Percentiles rank a stretch among this genome's conserved stretches.
Conservation (phyloP, 2,113 vertebrate species). For the Neolamprologus kungweensis region DNA sequence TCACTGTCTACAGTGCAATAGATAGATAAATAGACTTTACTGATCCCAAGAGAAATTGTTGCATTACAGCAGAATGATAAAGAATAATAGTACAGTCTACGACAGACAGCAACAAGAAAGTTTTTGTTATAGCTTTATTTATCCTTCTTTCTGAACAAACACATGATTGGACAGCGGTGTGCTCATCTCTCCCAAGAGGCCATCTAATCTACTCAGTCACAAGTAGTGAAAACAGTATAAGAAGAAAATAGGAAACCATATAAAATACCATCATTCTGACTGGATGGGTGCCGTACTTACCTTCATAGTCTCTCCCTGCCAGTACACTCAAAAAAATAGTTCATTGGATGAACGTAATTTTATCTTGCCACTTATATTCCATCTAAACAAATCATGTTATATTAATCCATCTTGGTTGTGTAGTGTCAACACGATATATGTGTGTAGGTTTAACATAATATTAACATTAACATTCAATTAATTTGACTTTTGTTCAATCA, state of each 20-base stretch:
- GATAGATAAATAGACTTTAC: neutral
- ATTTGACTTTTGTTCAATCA: too few relatives aligned
- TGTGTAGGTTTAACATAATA: too few relatives aligned
- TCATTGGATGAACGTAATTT: too few relatives aligned
- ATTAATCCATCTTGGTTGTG: too few relatives aligned
- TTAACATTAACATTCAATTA: too few relatives aligned
- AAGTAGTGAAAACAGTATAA: neutral
- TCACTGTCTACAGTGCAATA: neutral
- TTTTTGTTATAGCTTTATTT: neutral
- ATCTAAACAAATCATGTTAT: too few relatives aligned
- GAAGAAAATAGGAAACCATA: neutral
- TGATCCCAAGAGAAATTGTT: neutral
- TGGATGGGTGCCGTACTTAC: neutral
- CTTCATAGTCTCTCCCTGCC: neutral
- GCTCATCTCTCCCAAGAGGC: neutral
- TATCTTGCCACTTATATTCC: too few relatives aligned
- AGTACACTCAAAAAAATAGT: too few relatives aligned
- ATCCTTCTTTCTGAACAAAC: neutral
- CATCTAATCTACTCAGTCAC: neutral
- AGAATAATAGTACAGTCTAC: neutral
- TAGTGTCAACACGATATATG: too few relatives aligned
- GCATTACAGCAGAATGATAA: neutral
- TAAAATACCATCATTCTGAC: neutral
- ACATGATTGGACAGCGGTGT: neutral
- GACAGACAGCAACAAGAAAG: neutral